phyloP scores from a whole-genome alignment of 1,140 invertebrate species.

The Aricia agestis region DNA sequence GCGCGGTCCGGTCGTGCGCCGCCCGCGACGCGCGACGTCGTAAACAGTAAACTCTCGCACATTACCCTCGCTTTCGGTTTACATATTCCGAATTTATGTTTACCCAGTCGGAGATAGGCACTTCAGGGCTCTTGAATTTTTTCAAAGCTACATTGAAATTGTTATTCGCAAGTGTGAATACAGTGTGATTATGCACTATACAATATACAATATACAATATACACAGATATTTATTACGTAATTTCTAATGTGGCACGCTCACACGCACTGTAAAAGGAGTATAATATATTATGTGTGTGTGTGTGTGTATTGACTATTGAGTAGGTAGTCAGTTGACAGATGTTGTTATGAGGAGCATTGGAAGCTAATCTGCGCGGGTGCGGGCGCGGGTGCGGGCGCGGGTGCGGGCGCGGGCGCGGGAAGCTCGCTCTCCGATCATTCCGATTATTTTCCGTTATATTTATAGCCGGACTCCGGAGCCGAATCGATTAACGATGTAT shows the following conservation, averaged over 20 bases:
- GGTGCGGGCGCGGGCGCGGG: neutral
- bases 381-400: neutral
- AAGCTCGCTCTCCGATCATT: neutral
- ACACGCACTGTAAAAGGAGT: neutral
- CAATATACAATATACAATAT: too few species aligned
- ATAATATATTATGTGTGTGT: neutral
- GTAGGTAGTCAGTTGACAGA: too few species aligned
- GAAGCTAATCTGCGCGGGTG: neutral
- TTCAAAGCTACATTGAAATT: neutral
- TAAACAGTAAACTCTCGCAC: neutral
- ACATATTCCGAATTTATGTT: neutral
- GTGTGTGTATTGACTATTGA: too few species aligned
- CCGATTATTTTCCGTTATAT: slow-evolving; percentile 9
- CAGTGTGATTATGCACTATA: neutral
- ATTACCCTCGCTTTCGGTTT: neutral
- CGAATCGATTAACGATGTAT: slow-evolving; percentile 11
- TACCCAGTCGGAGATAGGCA: too few species aligned
- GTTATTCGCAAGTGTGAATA: neutral
- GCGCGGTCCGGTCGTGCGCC: neutral
- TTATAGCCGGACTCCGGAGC: neutral
- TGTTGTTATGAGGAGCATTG: neutral
- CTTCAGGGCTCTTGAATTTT: neutral
- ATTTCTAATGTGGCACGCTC: neutral
- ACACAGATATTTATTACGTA: neutral
- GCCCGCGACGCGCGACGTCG: neutral